A percentile compares a stretch with the other conserved stretches of the same genome.
Evolutionary conservation across 2,113 vertebrate genomes (phyloP).

Genomic region (Triplophysa siluroides): DNA sequence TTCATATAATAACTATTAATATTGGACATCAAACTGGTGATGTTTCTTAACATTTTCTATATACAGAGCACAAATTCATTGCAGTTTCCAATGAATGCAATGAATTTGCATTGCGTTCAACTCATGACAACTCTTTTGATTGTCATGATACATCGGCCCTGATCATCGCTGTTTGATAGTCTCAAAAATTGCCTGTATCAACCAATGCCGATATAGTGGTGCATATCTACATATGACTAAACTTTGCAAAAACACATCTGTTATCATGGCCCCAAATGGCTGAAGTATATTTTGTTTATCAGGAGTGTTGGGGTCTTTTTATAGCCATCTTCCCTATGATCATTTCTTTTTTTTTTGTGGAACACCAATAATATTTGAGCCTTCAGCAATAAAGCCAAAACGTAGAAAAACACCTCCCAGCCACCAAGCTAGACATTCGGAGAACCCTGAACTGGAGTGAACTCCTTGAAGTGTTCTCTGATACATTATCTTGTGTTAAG

Average conservation of each 20-base stretch:
- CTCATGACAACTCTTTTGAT: no score
- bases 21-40: no score
- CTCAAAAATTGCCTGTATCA: no score
- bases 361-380: slow-evolving; percentile 40
- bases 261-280: not conserved
- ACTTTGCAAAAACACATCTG: not conserved
- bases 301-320: not conserved
- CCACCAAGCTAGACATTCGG: not conserved
- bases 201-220: not conserved
- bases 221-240: not conserved
- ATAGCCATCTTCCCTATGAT: slow-evolving; percentile 6
- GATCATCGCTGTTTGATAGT: no score
- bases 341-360: slow-evolving; percentile 18
- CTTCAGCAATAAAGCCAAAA: slow-evolving; percentile 42
- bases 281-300: slow-evolving; percentile 6
- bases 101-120: no score
- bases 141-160: no score
- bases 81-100: no score
- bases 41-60: no score
- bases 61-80: no score
- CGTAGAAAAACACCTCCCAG: slow-evolving; percentile 36
- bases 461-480: not conserved
- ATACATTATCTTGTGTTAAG: slow-evolving; percentile 1
- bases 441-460: slow-evolving; percentile 14
- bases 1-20: no score